A percentile compares a stretch with the other conserved stretches of the same genome.
Conservation (phyloP, 2,888 invertebrate species). For the Tipula lateralis region DNA sequence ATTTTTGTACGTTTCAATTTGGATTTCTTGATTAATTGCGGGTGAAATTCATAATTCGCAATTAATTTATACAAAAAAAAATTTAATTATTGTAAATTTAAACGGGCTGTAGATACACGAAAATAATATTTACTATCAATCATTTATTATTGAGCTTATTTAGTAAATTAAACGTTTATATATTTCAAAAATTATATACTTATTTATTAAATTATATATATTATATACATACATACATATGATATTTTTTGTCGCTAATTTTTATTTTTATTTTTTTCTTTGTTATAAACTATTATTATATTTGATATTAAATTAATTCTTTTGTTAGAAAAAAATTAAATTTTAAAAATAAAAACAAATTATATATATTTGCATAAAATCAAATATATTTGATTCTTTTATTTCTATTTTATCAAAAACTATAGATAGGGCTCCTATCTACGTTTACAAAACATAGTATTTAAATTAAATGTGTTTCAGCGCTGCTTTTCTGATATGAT, state of each 20-base stretch:
- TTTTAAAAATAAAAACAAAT: conserved; percentile 4
- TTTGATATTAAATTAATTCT: conserved; percentile 24
- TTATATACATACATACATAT: neutral
- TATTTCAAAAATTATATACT: neutral
- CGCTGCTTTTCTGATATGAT: no score
- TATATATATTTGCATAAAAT: conserved; percentile 11
- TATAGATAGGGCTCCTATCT: no score
- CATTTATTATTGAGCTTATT: conserved; percentile 19
- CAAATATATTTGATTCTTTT: no score
- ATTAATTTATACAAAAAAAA: neutral
- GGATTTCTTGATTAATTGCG: neutral
- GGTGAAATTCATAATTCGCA: neutral
- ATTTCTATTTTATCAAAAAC: no score
- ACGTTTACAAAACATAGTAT: no score
- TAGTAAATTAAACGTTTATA: neutral
- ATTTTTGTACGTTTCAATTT: neutral
- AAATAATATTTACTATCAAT: neutral
- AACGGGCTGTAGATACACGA: neutral
- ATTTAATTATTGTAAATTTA: neutral
- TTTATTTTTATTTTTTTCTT: neutral
- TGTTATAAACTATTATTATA: neutral
- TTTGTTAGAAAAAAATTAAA: conserved; percentile 13
- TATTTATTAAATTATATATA: conserved; percentile 5
- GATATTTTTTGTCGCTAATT: conserved; percentile 19
- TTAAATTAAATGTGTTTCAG: no score